phyloP scores from a whole-genome alignment of 2,888 invertebrate species.

The Phorcus lineatus region DNA sequence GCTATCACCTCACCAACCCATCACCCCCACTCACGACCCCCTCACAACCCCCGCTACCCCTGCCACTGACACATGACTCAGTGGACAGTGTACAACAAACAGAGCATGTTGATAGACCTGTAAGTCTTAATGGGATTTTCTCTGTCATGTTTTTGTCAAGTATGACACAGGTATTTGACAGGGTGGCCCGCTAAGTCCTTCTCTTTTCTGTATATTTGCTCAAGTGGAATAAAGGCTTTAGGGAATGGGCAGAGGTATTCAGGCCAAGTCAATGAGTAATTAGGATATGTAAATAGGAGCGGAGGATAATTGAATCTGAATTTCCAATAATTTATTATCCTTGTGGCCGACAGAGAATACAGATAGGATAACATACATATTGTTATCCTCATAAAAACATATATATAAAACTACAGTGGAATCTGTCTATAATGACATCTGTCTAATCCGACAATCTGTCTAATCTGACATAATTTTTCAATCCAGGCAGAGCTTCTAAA shows the following conservation, averaged over 20 bases:
- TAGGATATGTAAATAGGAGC: too few relatives aligned
- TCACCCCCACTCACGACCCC: neutral
- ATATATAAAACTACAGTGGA: too few relatives aligned
- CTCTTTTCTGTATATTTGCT: conserved; percentile 19
- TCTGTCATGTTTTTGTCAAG: conserved; percentile 1
- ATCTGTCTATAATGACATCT: too few relatives aligned
- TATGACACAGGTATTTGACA: neutral
- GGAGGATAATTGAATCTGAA: too few relatives aligned
- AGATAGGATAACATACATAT: too few relatives aligned
- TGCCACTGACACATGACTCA: neutral
- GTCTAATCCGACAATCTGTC: too few relatives aligned
- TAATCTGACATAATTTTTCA: too few relatives aligned
- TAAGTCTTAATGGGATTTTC: neutral
- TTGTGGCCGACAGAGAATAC: too few relatives aligned
- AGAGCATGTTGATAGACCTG: conserved; percentile 7
- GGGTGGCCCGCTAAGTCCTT: conserved; percentile 7
- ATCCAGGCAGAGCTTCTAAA: too few relatives aligned
- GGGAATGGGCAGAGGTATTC: too few relatives aligned
- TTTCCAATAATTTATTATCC: too few relatives aligned
- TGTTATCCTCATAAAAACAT: too few relatives aligned
- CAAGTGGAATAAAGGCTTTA: conserved; percentile 8
- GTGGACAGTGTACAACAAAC: neutral
- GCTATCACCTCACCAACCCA: neutral
- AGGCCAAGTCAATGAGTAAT: neutral
- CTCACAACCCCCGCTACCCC: neutral